phyloP scores from a whole-genome alignment of 2,888 invertebrate species.

The Empis stercorea region DNA sequence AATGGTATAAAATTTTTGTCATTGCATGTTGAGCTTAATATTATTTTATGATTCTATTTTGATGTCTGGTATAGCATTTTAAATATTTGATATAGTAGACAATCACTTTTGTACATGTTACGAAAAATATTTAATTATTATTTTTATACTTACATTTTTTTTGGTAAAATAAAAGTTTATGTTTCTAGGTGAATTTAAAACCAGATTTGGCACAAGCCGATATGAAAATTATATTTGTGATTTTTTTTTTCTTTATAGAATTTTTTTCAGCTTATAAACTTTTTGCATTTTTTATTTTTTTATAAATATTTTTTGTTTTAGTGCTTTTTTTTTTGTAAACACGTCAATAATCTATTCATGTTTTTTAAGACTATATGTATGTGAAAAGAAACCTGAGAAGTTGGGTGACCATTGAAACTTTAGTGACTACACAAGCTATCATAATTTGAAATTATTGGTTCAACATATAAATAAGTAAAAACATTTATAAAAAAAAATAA shows the following conservation, averaged over 20 bases:
- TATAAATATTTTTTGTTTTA: too few relatives aligned
- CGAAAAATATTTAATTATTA: too few relatives aligned
- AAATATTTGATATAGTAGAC: too few relatives aligned
- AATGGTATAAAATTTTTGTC: too few relatives aligned
- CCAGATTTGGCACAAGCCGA: neutral
- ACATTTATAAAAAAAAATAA: too few relatives aligned
- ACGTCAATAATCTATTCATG: neutral
- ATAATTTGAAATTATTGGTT: conserved; percentile 14
- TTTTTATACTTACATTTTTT: neutral
- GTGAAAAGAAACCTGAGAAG: conserved; percentile 10
- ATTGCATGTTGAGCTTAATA: too few relatives aligned
- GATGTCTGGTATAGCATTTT: too few relatives aligned
- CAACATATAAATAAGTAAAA: conserved; percentile 9
- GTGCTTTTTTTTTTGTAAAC: neutral
- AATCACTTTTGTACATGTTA: too few relatives aligned
- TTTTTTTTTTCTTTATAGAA: neutral
- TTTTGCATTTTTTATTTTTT: too few relatives aligned
- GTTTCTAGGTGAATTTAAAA: neutral
- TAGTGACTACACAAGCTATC: conserved; percentile 11
- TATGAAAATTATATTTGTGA: neutral
- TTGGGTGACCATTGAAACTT: conserved; percentile 9
- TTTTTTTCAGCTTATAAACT: too few relatives aligned
- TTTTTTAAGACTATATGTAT: too few relatives aligned
- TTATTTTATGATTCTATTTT: too few relatives aligned
- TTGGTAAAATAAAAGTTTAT: neutral